These are phyloP conservation scores for Rousettus leschenaultii DNA, from an alignment of 2,113 vertebrate species.

Conservation along the genomic window DNA sequence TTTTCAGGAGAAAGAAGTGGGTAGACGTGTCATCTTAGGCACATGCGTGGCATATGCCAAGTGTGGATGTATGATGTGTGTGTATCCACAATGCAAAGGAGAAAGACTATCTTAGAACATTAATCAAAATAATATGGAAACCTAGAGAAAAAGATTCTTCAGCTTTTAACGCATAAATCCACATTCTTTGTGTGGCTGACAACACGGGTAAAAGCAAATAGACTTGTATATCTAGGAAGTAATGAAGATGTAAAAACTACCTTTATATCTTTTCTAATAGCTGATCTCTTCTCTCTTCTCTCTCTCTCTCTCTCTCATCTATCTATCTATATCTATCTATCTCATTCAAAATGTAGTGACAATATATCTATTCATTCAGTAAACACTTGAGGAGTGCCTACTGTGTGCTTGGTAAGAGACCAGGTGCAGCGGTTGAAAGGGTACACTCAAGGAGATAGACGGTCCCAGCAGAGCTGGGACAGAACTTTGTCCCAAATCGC, in stretches of 20 bases:
- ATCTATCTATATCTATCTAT: no score
- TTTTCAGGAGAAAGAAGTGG: neutral
- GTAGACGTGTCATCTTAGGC: neutral
- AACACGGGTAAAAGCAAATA: neutral
- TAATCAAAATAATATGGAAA: neutral
- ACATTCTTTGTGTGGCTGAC: neutral
- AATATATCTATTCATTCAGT: neutral
- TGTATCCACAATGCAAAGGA: neutral
- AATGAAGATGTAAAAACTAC: neutral
- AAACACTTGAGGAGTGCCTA: neutral
- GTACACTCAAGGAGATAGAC: neutral
- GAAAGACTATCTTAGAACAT: neutral
- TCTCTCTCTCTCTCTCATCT: no score
- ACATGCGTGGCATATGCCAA: neutral
- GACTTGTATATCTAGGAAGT: neutral
- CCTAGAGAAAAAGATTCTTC: neutral
- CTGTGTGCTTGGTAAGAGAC: neutral
- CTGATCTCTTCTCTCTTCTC: neutral
- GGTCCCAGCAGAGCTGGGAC: neutral
- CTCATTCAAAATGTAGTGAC: neutral
- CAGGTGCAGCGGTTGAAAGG: neutral
- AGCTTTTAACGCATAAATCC: neutral
- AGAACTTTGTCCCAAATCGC: neutral
- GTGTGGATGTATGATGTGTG: neutral
- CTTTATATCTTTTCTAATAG: neutral